Evolutionary conservation across 2,888 invertebrate genomes (phyloP).

Genomic region (Anagyrus pseudococci): DNA sequence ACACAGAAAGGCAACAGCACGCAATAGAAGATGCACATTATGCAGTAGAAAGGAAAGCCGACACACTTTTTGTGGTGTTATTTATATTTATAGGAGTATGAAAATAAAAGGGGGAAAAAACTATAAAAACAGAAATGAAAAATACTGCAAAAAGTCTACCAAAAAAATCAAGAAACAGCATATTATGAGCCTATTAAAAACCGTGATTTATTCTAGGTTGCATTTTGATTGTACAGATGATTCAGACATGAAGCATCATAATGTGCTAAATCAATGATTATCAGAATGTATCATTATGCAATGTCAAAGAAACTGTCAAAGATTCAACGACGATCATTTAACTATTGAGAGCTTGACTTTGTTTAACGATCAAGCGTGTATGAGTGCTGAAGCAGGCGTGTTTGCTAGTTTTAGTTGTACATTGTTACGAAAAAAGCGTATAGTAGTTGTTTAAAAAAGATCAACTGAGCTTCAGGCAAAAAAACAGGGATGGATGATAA

Average conservation of each 20-base stretch:
- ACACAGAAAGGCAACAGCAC: slow-evolving; percentile 56
- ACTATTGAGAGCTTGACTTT: slow-evolving; percentile 38
- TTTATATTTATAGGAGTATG: slow-evolving; percentile 33
- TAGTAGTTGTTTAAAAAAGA: slow-evolving; percentile 45
- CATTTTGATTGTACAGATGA: slow-evolving; percentile 35
- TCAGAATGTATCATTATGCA: slow-evolving; percentile 41
- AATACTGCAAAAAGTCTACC: slow-evolving; percentile 34
- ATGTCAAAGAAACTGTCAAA: slow-evolving; percentile 34
- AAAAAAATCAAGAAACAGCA: slow-evolving; percentile 28
- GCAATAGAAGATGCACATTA: slow-evolving; percentile 52
- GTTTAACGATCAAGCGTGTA: slow-evolving; percentile 37
- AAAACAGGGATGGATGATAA: slow-evolving; percentile 14
- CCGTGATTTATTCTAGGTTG: slow-evolving; percentile 36
- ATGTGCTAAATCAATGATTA: slow-evolving; percentile 26
- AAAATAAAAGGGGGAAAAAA: slow-evolving; percentile 31
- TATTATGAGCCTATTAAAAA: slow-evolving; percentile 38
- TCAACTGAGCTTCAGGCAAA: slow-evolving; percentile 30
- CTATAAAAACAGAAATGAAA: slow-evolving; percentile 38
- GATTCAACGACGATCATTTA: slow-evolving; percentile 40
- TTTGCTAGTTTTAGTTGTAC: slow-evolving; percentile 51
- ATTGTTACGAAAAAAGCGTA: slow-evolving; percentile 49
- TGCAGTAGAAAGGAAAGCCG: slow-evolving; percentile 40
- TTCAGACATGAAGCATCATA: slow-evolving; percentile 23
- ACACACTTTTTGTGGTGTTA: slow-evolving; percentile 40
- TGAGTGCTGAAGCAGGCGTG: slow-evolving; percentile 47